A percentile compares a stretch with the other conserved stretches of the same genome.
Evolutionary conservation across 30 jellyfish, hydroid and myxozoan genomes (phyloP).

Genomic region (Morbakka virulenta): DNA sequence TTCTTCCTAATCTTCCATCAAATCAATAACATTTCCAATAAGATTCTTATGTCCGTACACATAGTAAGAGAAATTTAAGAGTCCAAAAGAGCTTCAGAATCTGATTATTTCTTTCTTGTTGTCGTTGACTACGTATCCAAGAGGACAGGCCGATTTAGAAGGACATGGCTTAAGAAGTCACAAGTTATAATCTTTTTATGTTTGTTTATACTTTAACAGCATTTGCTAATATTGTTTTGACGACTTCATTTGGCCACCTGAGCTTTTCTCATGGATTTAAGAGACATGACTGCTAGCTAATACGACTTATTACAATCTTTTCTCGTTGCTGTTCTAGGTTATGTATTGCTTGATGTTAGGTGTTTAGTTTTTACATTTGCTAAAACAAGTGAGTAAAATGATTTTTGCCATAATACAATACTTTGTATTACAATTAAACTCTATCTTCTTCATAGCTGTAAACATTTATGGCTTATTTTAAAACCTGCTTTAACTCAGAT

Average conservation of each 20-base stretch:
- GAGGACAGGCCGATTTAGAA: too few relatives aligned
- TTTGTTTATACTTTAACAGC: not conserved
- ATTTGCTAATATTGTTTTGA: not conserved
- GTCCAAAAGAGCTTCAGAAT: too few relatives aligned
- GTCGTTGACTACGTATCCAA: too few relatives aligned
- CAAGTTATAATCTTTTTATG: too few relatives aligned
- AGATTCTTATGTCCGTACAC: too few relatives aligned
- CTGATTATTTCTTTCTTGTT: too few relatives aligned
- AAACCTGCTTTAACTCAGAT: not conserved
- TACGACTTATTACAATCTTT: not conserved
- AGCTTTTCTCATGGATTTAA: not conserved
- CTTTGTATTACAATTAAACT: too few relatives aligned
- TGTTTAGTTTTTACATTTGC: not conserved
- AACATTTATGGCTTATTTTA: not conserved
- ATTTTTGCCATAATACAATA: not conserved
- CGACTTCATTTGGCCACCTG: not conserved
- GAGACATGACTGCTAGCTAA: not conserved
- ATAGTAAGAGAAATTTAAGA: too few relatives aligned
- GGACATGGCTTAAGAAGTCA: too few relatives aligned
- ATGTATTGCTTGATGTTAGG: not conserved
- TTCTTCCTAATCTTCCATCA: too few relatives aligned
- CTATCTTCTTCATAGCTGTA: too few relatives aligned
- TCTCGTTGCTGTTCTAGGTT: not conserved
- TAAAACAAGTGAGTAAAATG: not conserved
- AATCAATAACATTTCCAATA: too few relatives aligned